Conservation (phyloP, 2,797 vertebrate genomes). For the Synaphobranchus kaupii region DNA sequence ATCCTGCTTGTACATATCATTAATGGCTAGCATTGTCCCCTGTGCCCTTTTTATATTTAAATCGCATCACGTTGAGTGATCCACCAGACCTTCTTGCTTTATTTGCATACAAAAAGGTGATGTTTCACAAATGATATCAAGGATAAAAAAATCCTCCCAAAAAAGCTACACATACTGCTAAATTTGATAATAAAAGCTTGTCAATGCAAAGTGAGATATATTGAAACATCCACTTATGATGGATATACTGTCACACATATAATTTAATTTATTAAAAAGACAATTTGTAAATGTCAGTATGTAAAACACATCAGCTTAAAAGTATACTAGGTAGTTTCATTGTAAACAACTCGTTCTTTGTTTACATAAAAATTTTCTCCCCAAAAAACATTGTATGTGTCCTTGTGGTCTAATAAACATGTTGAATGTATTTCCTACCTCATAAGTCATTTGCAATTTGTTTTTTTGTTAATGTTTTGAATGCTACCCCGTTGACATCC, state of each 20-base stretch:
- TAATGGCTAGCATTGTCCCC: not conserved
- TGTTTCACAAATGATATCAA: not conserved
- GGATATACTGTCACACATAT: not conserved
- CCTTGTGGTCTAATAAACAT: too few species aligned
- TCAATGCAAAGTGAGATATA: not conserved
- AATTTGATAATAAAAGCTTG: slow-evolving; percentile 15
- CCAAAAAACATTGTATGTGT: too few species aligned
- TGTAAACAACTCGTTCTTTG: too few species aligned
- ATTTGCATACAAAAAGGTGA: slow-evolving; percentile 15
- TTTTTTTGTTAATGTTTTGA: too few species aligned
- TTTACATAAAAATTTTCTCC: too few species aligned
- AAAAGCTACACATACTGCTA: not conserved
- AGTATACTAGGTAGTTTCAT: too few species aligned
- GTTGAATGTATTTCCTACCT: too few species aligned
- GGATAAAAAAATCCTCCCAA: not conserved
- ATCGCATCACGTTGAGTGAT: not conserved
- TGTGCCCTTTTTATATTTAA: not conserved
- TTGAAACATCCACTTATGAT: not conserved
- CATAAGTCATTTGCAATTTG: too few species aligned
- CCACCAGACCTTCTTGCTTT: not conserved
- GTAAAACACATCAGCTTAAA: not conserved
- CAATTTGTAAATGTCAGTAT: not conserved
- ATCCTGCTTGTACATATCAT: not conserved
- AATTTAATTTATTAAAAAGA: not conserved
- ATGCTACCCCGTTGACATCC: too few species aligned